phyloP scores from a whole-genome alignment of 2,113 vertebrate genomes.

The Tapirus terrestris region DNA sequence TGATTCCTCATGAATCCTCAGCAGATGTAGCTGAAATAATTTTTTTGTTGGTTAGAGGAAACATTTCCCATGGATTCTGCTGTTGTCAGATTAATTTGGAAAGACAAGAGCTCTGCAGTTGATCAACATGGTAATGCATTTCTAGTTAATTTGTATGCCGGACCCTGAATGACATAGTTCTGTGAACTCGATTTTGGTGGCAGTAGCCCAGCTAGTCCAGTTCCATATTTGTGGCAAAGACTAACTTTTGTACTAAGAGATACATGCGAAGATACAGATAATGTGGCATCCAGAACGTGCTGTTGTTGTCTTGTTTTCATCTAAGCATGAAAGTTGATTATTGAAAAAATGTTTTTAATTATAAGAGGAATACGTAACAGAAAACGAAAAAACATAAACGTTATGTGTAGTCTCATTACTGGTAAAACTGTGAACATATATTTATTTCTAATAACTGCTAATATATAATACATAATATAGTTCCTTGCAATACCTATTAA shows the following conservation, averaged over 20 bases:
- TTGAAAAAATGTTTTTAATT: not conserved
- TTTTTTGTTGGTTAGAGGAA: constrained; percentile 35
- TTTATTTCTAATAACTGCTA: not conserved
- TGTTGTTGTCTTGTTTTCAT: not conserved
- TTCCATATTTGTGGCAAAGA: not conserved
- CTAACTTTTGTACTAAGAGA: not conserved
- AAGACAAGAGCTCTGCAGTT: constrained; percentile 26
- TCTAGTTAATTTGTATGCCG: constrained; percentile 11
- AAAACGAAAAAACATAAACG: not conserved
- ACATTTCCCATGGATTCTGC: not conserved
- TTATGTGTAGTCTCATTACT: not conserved
- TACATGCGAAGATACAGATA: not conserved
- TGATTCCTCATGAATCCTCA: not conserved
- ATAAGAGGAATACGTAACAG: not conserved
- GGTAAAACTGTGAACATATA: not conserved
- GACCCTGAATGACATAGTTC: not conserved
- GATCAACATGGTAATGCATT: not conserved
- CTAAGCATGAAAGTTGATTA: not conserved
- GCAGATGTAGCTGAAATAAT: not conserved
- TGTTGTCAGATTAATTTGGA: not conserved
- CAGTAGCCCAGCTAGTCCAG: not conserved
- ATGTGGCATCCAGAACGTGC: not conserved
- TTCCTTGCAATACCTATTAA: not conserved
- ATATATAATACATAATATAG: not conserved
- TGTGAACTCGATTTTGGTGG: not conserved